Evolutionary conservation across 2,888 invertebrate species (phyloP).

Genomic region (Euzetes globulus): DNA sequence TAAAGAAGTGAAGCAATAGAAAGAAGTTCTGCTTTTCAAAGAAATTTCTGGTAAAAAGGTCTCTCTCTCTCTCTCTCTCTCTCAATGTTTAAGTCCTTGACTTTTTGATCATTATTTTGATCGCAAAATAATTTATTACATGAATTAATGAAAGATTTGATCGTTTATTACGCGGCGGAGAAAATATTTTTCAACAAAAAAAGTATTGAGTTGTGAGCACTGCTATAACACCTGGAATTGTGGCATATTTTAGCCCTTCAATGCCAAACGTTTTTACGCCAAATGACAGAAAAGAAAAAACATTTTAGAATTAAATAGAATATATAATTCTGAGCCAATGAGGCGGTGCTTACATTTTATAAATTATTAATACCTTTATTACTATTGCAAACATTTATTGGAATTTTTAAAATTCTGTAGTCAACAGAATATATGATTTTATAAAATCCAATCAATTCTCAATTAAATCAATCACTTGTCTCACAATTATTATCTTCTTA

Average conservation of each 20-base stretch:
- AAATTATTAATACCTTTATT: not conserved
- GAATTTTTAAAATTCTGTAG: no score
- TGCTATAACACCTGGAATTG: no score
- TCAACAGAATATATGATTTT: no score
- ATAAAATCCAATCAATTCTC: no score
- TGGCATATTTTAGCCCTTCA: not conserved
- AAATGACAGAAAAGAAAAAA: not conserved
- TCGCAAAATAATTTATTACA: conserved; percentile 25
- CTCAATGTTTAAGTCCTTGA: conserved; percentile 16
- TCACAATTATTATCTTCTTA: no score
- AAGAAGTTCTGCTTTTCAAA: not conserved
- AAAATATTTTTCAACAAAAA: conserved; percentile 15
- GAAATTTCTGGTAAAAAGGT: conserved; percentile 16
- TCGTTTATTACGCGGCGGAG: not conserved
- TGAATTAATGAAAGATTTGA: conserved; percentile 23
- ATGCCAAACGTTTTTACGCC: not conserved
- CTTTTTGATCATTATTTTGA: conserved; percentile 26
- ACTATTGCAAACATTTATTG: not conserved
- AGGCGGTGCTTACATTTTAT: not conserved
- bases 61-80: conserved; percentile 13
- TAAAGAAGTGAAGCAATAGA: not conserved
- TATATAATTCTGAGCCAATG: not conserved
- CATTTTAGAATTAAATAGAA: not conserved
- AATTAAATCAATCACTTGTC: no score
- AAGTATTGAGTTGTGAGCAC: not conserved